phyloP scores from a whole-genome alignment of 2,113 vertebrate species.

The Trematocara zebra region DNA sequence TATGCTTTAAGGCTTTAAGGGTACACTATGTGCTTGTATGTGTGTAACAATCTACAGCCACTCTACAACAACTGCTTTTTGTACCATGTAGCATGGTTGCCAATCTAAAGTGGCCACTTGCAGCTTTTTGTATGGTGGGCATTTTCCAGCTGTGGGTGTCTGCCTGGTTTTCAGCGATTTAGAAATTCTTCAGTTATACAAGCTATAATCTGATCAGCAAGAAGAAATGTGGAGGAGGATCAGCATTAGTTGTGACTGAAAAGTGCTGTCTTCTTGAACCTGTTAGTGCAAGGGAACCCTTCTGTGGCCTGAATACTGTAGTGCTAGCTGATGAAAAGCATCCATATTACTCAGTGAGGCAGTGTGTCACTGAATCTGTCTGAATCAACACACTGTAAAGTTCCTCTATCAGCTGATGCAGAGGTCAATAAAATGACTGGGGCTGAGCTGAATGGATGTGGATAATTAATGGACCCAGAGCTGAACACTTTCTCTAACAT shows the following conservation, averaged over 20 bases:
- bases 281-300: not conserved
- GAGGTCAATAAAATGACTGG: not conserved
- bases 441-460: not conserved
- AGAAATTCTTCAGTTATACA: not conserved
- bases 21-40: fast-evolving
- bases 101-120: not conserved
- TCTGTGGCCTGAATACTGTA: not conserved
- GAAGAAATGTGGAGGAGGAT: not conserved
- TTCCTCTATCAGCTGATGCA: not conserved
- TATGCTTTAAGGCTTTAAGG: not conserved
- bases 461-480: not conserved
- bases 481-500: not conserved
- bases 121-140: not conserved
- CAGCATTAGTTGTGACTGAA: not conserved
- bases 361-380: not conserved
- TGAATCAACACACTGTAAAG: not conserved
- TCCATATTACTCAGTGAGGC: not conserved
- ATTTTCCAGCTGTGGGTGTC: not conserved
- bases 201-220: not conserved
- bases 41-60: fast-evolving
- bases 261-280: not conserved
- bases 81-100: not conserved
- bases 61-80: not conserved
- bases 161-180: fast-evolving
- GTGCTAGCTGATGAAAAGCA: not conserved